Percentiles rank a stretch among this genome's conserved stretches.
phyloP scores from a whole-genome alignment of 1,140 invertebrate genomes.

The Leptinotarsa defecta region DNA sequence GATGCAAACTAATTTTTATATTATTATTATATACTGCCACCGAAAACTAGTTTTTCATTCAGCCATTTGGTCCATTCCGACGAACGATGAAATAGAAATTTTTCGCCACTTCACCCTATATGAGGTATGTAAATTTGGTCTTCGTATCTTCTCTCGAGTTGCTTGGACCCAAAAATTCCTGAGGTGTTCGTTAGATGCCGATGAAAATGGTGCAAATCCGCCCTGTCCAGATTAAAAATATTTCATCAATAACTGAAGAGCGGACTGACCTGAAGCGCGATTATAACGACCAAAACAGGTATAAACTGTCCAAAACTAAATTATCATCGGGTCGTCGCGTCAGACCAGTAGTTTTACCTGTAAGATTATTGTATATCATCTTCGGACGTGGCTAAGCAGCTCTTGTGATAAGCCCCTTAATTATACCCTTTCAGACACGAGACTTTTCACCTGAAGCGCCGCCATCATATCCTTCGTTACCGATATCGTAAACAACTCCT shows the following conservation, averaged over 20 bases:
- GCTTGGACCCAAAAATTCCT: too few relatives aligned
- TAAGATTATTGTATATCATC: constrained; percentile 1
- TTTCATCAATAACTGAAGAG: neutral
- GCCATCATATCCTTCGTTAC: neutral
- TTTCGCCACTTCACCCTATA: too few relatives aligned
- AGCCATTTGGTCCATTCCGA: too few relatives aligned
- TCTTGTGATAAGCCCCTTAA: constrained; percentile 16
- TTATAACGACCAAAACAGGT: neutral
- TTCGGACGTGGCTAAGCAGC: constrained; percentile 4
- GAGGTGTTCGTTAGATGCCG: neutral
- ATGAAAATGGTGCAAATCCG: neutral
- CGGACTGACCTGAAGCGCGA: neutral
- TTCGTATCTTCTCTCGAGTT: too few relatives aligned
- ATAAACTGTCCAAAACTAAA: neutral
- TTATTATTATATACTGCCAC: too few relatives aligned
- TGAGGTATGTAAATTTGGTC: too few relatives aligned
- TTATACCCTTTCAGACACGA: constrained; percentile 13
- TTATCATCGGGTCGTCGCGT: neutral
- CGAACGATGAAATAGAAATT: too few relatives aligned
- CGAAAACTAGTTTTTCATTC: too few relatives aligned
- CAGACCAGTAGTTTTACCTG: constrained; percentile 2
- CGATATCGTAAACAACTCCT: neutral
- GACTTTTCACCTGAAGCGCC: constrained; percentile 13
- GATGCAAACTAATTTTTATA: too few relatives aligned
- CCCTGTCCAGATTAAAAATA: neutral